Conservation (phyloP, 2,888 invertebrate genomes). For the Eupithecia dodoneata region DNA sequence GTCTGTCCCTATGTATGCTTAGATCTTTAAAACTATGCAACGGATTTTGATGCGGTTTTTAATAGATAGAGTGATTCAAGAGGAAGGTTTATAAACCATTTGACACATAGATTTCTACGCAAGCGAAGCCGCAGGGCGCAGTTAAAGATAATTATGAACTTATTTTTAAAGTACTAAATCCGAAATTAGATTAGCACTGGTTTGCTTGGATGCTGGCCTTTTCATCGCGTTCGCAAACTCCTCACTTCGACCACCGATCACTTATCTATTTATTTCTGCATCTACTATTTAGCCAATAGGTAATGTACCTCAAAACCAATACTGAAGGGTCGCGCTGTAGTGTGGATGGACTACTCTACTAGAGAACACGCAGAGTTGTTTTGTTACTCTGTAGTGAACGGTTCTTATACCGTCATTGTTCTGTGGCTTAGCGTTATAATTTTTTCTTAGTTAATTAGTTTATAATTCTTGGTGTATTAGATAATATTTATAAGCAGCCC, state of each 20-base stretch:
- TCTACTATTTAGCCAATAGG: background rate
- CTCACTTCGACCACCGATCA: background rate
- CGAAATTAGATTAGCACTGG: background rate
- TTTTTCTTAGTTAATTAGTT: background rate
- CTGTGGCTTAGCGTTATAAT: background rate
- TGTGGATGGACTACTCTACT: background rate
- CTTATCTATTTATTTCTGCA: background rate
- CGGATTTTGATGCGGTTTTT: no score
- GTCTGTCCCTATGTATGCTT: no score
- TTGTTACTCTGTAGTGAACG: background rate
- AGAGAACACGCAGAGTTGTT: background rate
- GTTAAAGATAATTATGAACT: background rate
- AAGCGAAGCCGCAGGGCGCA: no score
- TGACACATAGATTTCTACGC: no score
- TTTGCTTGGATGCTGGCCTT: background rate
- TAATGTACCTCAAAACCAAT: background rate
- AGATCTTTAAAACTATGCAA: no score
- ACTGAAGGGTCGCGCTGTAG: background rate
- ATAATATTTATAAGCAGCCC: background rate
- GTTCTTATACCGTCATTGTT: background rate
- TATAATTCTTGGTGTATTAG: background rate
- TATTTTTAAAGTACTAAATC: background rate
- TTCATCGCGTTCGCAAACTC: background rate
- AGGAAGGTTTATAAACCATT: background rate
- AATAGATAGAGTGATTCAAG: no score